These are phyloP conservation scores for Bedellia somnulentella DNA, from an alignment of 2,888 invertebrate species.

Conservation along the genomic window DNA sequence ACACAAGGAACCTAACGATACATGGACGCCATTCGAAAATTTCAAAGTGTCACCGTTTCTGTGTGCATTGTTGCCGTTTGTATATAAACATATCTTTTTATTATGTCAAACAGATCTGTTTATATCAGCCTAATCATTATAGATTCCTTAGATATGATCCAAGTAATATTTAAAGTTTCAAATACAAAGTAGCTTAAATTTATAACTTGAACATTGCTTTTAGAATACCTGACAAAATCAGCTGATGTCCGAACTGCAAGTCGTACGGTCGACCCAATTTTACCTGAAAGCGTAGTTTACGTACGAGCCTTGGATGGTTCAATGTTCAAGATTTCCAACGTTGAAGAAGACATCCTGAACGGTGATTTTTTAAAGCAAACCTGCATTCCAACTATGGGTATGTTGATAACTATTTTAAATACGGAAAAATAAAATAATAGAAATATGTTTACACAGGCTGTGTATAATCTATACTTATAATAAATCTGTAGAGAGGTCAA, in stretches of 20 bases:
- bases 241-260: constrained; percentile 12
- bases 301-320: constrained; percentile 18
- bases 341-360: constrained; percentile 9
- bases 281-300: constrained; percentile 17
- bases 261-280: constrained; percentile 10
- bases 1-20: too few relatives aligned
- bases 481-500: too few relatives aligned
- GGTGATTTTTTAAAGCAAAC: constrained; percentile 24
- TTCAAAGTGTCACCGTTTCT: too few relatives aligned
- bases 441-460: too few relatives aligned
- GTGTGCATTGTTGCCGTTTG: too few relatives aligned
- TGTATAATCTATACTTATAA: too few relatives aligned
- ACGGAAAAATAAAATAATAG: too few relatives aligned
- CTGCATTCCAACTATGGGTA: constrained; percentile 38
- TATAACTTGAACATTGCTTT: too few relatives aligned
- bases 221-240: constrained; percentile 1
- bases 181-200: not conserved
- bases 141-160: not conserved
- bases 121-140: not conserved
- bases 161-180: not conserved
- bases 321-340: constrained; percentile 13
- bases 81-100: too few relatives aligned
- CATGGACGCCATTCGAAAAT: too few relatives aligned
- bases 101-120: too few relatives aligned
- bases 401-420: constrained; percentile 8